Evolutionary conservation across 1,140 invertebrate genomes (phyloP), one percentile per base, ranked within the genome.

Genomic region (Drosophila willistoni): DNA sequence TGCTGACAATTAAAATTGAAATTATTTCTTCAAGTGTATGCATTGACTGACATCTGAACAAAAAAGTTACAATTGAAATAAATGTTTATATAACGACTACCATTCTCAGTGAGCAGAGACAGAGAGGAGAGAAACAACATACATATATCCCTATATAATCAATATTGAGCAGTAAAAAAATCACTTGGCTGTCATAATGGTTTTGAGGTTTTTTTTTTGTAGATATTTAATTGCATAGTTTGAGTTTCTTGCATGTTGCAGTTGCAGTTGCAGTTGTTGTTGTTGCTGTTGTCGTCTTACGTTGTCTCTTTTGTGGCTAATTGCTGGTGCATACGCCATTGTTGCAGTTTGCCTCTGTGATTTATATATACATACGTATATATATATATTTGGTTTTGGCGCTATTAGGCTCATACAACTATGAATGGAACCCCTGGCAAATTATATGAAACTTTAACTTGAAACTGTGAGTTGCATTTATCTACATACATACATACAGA

Each of bases 191-290:
- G 62, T 47, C 42, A 19, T 42, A 73, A 41, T 73, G 71, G 51
- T 66, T 76, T 14, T 72, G 73, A 67, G 62, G 68, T 76, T 79
- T 79, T 29, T 29, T 29, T 29, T 29, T 25, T 3, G 67, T 73
- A 66, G 73, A 72, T 72, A 73, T 73, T 79, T 66, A 76, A 76
- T 68, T 66, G 68, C 76, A 64, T 56, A 65, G 64, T 78, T 61
- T 63, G 56, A 59, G 56, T 59, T 59, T 19, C 56, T 59, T 34
- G 14, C 56, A 59, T 59, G 64, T 79, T 72, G 65, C 73, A 71
- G 56, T 59, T 36, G 56, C 56, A 3, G 56, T 19, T 17, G 9
- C 10, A 25, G 60, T 29, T 25, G 36, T 42, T 61, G n/a, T 29
- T 47, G 62, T 34, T 63, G 61, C 25, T 44, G 19, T 62, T 13